These are phyloP conservation scores for Leptogaster cylindrica DNA, from an alignment of 2,888 invertebrate genomes.

Conservation along the genomic window DNA sequence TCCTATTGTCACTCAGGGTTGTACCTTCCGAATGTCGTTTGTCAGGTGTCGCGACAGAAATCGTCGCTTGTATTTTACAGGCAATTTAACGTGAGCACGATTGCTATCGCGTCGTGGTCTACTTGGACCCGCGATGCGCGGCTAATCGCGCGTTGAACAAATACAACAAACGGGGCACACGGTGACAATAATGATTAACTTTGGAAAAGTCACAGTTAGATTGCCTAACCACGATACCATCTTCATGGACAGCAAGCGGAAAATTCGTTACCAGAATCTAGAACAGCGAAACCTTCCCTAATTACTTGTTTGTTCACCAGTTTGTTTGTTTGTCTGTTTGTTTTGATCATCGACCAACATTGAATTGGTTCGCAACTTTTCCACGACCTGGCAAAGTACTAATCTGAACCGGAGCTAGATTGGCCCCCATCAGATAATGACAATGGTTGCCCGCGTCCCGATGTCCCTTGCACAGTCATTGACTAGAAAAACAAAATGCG, in stretches of 20 bases:
- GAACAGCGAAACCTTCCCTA: slow-evolving; percentile 22
- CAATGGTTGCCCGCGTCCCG: neutral
- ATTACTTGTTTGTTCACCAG: too few species aligned
- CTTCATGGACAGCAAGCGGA: slow-evolving; percentile 14
- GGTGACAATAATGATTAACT: neutral
- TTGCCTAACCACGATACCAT: neutral
- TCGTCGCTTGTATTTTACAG: slow-evolving; percentile 34
- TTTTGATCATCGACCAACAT: neutral
- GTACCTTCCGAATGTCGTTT: slow-evolving; percentile 7
- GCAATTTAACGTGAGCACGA: slow-evolving; percentile 14
- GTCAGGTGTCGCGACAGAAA: slow-evolving; percentile 13
- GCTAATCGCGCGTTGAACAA: slow-evolving; percentile 4
- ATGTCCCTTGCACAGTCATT: neutral
- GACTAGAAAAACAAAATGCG: slow-evolving; percentile 17
- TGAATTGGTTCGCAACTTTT: neutral
- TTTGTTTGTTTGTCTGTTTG: slow-evolving; percentile 24
- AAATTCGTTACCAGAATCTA: slow-evolving; percentile 23
- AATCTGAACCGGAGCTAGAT: slow-evolving; percentile 1
- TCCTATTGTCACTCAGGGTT: slow-evolving; percentile 26
- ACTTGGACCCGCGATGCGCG: slow-evolving; percentile 16
- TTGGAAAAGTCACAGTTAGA: neutral
- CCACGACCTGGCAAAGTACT: slow-evolving; percentile 23
- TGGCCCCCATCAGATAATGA: slow-evolving; percentile 24
- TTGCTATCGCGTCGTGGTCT: slow-evolving; percentile 30
- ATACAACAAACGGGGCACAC: neutral